These are phyloP conservation scores for Copsychus sechellarum DNA, from an alignment of 2,113 vertebrate genomes.

Conservation along the genomic window DNA sequence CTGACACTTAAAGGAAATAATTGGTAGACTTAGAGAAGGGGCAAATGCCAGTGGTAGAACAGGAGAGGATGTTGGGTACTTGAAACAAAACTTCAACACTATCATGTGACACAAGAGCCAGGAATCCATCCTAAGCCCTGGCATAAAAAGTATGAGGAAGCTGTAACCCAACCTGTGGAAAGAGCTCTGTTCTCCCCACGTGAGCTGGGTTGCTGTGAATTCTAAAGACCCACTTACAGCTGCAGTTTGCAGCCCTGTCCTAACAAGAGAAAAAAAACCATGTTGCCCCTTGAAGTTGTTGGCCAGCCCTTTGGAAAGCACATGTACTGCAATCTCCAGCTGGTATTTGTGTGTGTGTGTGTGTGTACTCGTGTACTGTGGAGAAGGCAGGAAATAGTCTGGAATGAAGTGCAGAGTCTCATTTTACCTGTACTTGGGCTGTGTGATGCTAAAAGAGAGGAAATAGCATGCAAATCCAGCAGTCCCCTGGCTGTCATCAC, in stretches of 20 bases:
- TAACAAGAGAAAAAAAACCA: not conserved
- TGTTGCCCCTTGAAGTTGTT: not conserved
- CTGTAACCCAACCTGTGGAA: not conserved
- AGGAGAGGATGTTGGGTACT: not conserved
- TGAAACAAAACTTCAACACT: not conserved
- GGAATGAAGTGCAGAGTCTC: not conserved
- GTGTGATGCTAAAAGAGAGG: not conserved
- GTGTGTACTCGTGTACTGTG: not conserved
- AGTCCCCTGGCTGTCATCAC: conserved; percentile 76
- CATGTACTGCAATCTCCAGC: not conserved
- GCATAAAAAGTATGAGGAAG: not conserved
- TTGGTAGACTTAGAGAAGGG: conserved; percentile 69
- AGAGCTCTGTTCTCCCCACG: not conserved
- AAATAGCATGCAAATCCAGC: conserved; percentile 61
- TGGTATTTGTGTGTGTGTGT: not conserved
- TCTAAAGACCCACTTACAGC: not conserved
- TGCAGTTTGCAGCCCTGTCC: not conserved
- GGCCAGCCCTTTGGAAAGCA: not conserved
- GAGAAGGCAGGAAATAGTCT: not conserved
- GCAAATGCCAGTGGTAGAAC: conserved; percentile 31
- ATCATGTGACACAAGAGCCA: not conserved
- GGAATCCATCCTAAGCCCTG: not conserved
- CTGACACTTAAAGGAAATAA: conserved; percentile 79
- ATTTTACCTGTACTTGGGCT: conserved; percentile 2
- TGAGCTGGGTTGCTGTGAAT: not conserved